Evolutionary conservation across 2,797 vertebrate genomes (phyloP).

Genomic region (Atherinosoma microstoma): DNA sequence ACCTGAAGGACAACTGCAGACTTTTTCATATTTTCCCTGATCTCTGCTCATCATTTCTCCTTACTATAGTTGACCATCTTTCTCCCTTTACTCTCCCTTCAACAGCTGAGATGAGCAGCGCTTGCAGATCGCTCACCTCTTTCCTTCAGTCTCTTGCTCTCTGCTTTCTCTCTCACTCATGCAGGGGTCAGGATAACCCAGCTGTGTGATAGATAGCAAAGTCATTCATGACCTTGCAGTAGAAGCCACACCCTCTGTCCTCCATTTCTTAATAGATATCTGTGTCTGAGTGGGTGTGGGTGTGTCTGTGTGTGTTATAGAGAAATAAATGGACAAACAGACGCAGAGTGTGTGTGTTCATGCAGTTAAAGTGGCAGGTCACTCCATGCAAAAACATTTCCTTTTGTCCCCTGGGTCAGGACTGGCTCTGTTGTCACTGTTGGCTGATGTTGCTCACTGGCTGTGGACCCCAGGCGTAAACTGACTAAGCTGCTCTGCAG

Average conservation of each 20-base stretch:
- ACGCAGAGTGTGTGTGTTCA: background rate
- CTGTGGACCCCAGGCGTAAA: constrained; percentile 41
- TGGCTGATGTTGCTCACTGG: constrained; percentile 29
- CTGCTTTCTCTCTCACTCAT: constrained; percentile 29
- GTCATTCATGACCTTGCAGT: constrained; percentile 72
- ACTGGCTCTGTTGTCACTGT: constrained; percentile 23
- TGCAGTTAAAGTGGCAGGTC: constrained; percentile 37
- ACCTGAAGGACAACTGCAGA: constrained; percentile 58
- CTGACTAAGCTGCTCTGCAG: constrained; percentile 53
- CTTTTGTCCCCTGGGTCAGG: constrained; percentile 24
- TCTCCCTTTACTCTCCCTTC: background rate
- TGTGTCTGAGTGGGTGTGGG: background rate
- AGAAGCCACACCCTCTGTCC: constrained; percentile 64
- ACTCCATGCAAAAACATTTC: constrained; percentile 18
- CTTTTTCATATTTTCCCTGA: constrained; percentile 37
- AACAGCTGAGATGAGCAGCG: constrained; percentile 20
- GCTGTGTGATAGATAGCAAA: constrained; percentile 72
- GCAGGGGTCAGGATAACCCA: constrained; percentile 58
- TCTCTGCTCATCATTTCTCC: constrained; percentile 33
- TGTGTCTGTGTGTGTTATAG: background rate
- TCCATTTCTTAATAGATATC: constrained; percentile 19
- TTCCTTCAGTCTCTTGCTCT: background rate
- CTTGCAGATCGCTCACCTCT: background rate
- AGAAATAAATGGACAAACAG: background rate
- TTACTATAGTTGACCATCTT: constrained; percentile 7